Evolutionary conservation across 2,113 vertebrate genomes (phyloP).

Genomic region (Alethe castanea): DNA sequence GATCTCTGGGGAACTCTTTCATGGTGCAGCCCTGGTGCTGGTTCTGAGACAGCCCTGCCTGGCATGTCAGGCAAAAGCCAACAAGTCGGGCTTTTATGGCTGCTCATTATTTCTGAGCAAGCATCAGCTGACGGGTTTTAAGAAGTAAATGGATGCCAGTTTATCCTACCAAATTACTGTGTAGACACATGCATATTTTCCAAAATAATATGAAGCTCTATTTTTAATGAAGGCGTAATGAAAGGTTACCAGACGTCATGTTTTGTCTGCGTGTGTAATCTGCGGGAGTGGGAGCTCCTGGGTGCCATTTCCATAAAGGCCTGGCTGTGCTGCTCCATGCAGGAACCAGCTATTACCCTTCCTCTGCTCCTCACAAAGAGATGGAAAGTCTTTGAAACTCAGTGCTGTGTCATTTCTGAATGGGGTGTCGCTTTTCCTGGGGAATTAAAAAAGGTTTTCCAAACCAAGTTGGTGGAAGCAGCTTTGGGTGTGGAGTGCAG

Average conservation of each 20-base stretch:
- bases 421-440: background rate
- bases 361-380: background rate
- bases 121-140: constrained; percentile 22
- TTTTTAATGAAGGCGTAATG: constrained; percentile 54
- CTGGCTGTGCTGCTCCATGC: background rate
- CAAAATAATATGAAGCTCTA: constrained; percentile 8
- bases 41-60: background rate
- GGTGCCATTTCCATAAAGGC: constrained; percentile 3
- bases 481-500: background rate
- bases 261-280: constrained; percentile 20
- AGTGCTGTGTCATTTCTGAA: rapidly evolving
- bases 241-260: background rate
- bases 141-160: background rate
- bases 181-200: constrained; percentile 21
- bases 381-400: background rate
- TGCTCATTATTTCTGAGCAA: constrained; percentile 52
- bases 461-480: background rate
- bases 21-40: background rate
- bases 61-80: background rate
- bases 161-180: background rate
- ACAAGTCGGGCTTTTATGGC: background rate
- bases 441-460: background rate
- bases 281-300: background rate
- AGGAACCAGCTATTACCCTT: background rate
- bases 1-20: background rate